Evolutionary conservation across 2,113 vertebrate genomes (phyloP), one percentile per base, ranked within the genome.

Genomic region (Mastomys natalensis): DNA sequence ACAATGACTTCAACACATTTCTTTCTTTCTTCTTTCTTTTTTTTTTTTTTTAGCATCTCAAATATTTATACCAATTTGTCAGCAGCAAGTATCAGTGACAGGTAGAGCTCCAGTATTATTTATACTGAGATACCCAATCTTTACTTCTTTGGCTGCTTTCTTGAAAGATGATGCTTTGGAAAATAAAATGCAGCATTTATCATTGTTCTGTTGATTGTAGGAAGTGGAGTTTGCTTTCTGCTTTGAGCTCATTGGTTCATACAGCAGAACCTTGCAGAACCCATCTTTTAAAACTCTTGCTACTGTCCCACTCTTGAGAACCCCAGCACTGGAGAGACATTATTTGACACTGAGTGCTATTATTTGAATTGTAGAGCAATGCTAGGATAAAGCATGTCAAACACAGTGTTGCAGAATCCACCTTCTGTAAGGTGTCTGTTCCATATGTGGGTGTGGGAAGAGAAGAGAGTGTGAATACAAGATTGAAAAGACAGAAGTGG

Each of bases 41-140:
- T 68, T 88, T 80, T 78, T 89, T 80, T 78, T 90, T 64, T 96
- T 91, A 88, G 82, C n/a, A 95, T 76, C 84, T 96, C 93, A 95
- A 93, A 95, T 90, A 93, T 97, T 97, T 97, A 89, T 96, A 94
- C 43, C 91, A 92, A 95, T 98, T 98, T 98, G 78, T 95, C 93
- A 97, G 92, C 26, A 90, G 87, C 73, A 96, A 85, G 81, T 85
- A 95, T 55, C 90, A 96, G 70, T 97, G 96, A 96, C 87, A 97
- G 94, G 60, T 0, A 10, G 70, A 96, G 89, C 94, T 96, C 70
- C 95, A 96, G 37, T 95, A 73, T 73, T 88, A 73, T 88, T 98
- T 98, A 94, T 96, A 34, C 74, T 89, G 90, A 95, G 60, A 90
- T 96, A 98, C 62, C 89, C 78, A 80, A 89, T 97, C 96, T 97